Base-by-base conservation (phyloP, 2,113 vertebrate species). In the Motacilla alba region DNA sequence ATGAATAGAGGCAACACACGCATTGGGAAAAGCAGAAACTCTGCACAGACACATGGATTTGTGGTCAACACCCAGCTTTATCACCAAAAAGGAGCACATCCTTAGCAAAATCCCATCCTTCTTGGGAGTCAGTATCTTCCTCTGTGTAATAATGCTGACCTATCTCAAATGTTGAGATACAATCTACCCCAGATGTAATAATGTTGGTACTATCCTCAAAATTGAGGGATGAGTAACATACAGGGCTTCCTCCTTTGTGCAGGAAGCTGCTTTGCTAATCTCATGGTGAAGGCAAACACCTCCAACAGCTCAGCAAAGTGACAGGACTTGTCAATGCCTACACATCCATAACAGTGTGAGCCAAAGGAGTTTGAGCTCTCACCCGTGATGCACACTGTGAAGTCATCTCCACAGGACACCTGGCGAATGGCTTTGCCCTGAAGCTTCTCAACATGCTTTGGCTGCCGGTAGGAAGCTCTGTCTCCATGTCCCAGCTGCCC, bases 401-500 rank as follows among this genome's bases (percentile, higher is more conserved):
- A 99, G 90, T 99, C 99, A 41, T 99, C 98, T 28, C 99, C 99
- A 90, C 99, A 99, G 2, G 99, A 99, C 95, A 99, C 99, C 95
- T 99, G 99, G 35, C 97, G 98, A 90, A 99, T 98, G 43, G 99
- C 98, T 96, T 99, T 99, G 62, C 99, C 99, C 91, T 99, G 99
- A 46, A 99, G 98, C 96, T 98, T 98, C 87, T 99, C 99, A 92
- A 99, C 99, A 3, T 98, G 98, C 95, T 99, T 99, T 16, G 99
- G 99, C 95, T 99, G 99, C 26, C 99, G 97, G 94, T 99, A 99
- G 5, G 99, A 99, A 60, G 99, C 98, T 97, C 98, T 99, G 97
- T 99, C 99, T 50, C 99, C 99, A 4, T 99, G 99, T 28, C 99
- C 99, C 84, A 99, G 97, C 97, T 99, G 99, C 46, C 99, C 99